These are phyloP conservation scores for Propithecus coquereli DNA, from an alignment of 2,113 vertebrate genomes.

Conservation along the genomic window DNA sequence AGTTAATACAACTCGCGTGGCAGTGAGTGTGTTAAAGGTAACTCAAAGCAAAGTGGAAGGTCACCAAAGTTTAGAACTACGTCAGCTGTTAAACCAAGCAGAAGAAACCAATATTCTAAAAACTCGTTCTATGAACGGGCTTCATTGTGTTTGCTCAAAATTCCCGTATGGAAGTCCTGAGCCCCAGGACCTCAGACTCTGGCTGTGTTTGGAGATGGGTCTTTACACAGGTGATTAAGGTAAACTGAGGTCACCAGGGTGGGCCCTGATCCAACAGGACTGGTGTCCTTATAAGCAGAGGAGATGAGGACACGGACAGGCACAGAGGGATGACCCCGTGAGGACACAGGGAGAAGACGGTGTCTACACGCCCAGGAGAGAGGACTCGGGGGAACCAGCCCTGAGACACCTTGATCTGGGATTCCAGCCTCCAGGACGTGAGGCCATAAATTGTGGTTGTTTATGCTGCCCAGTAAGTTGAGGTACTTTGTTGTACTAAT, in stretches of 20 bases:
- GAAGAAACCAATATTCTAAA: too few relatives aligned
- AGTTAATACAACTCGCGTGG: too few relatives aligned
- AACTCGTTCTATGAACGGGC: too few relatives aligned
- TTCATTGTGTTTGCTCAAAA: background rate
- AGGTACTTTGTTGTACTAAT: accelerated
- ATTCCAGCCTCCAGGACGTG: background rate
- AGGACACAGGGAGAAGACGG: background rate
- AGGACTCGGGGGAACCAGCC: background rate
- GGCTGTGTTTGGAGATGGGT: background rate
- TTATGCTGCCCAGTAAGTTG: accelerated
- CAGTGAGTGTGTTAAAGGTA: background rate
- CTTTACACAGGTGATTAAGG: too few relatives aligned
- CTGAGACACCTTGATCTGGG: background rate
- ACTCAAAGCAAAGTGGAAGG: background rate
- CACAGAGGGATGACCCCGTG: accelerated
- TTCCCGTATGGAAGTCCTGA: background rate
- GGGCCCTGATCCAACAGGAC: accelerated
- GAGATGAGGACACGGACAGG: too few relatives aligned
- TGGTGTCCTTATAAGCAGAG: accelerated
- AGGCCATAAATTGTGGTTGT: accelerated
- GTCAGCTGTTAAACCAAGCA: too few relatives aligned
- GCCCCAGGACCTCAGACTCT: background rate
- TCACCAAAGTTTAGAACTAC: background rate
- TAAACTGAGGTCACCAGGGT: background rate
- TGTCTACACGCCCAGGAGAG: accelerated